Base-by-base conservation (phyloP, 2,113 vertebrate genomes). In the Numenius arquata region DNA sequence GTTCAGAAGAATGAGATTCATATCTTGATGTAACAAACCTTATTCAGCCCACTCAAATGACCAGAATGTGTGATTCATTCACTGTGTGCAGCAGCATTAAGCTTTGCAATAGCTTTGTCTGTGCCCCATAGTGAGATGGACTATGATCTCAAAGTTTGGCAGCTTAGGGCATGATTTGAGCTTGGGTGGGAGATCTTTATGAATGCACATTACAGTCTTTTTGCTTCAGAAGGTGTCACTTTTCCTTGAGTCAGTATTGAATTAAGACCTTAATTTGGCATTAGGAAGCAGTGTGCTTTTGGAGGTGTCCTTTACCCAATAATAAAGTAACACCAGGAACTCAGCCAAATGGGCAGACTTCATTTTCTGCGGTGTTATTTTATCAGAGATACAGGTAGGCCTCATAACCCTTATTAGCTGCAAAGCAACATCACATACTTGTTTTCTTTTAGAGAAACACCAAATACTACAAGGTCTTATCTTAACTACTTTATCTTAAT, bases 281-380 rank as follows among this genome's bases (percentile, higher is more conserved):
- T 85, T 66, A 94, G 71, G 63, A 95, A 82, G 71, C 48, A 59
- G 6, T 23, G 73, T 72, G 73, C 8, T 50, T 81, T 72, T 68
- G 40, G 47, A 92, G 16, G 17, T 84, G 56, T 48, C 43, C 68
- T 86, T 80, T 59, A 71, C 17, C 10, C 12, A 20, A 18, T 18
- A 71, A 83, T 52, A 47, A 77, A 55, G 29, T 38, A 65, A 73
- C 43, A 36, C 26, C 55, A 77, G 68, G 73, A 88, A 47, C 15
- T 19, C 47, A 77, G 38, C 8, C 0, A 0, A 34, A 15, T 3
- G 5, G 15, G 38, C 0, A 0, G 61, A 12, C 45, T 34, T 66
- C 23, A 15, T 90, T 73, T 84, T 47, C 79, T 59, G 8, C 2
- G 1, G 11, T 43, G 21, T 11, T 80, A 10, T 56, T 90, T 72